These are phyloP conservation scores for Esperia sulphurella DNA, from an alignment of 2,888 invertebrate species.

Conservation along the genomic window DNA sequence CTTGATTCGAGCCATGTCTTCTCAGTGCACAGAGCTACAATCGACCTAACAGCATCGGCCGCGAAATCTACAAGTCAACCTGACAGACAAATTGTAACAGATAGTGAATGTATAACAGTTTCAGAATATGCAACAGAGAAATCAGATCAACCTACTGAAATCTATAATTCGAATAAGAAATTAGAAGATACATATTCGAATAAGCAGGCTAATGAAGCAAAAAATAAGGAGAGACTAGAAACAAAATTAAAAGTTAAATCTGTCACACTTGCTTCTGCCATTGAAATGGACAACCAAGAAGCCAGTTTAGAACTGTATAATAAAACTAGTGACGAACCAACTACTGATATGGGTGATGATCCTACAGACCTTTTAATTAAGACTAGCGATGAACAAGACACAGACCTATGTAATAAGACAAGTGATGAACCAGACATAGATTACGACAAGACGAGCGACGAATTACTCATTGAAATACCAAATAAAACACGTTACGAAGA, in stretches of 20 bases:
- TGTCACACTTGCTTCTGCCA: conserved; percentile 12
- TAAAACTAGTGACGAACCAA: not conserved
- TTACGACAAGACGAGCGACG: not conserved
- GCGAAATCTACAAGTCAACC: conserved; percentile 22
- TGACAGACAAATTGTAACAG: conserved; percentile 9
- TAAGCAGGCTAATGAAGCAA: not conserved
- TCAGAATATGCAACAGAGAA: not conserved
- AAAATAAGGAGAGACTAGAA: not conserved
- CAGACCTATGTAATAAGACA: not conserved
- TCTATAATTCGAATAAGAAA: not conserved
- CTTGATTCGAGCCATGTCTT: conserved; percentile 25
- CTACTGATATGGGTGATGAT: not conserved
- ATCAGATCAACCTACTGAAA: not conserved
- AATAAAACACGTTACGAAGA: conserved; percentile 17
- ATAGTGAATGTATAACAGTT: not conserved
- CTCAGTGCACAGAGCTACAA: conserved; percentile 42
- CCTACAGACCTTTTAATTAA: not conserved
- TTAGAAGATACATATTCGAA: conserved; percentile 1
- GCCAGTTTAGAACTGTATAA: conserved; percentile 12
- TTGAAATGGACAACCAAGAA: conserved; percentile 25
- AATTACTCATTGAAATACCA: not conserved
- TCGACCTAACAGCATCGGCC: conserved; percentile 36
- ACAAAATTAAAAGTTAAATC: not conserved
- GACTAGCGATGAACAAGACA: not conserved
- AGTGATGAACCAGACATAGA: not conserved